Evolutionary conservation across 2,113 vertebrate species (phyloP), one percentile per base, ranked within the genome.

Genomic region (Garra rufa): DNA sequence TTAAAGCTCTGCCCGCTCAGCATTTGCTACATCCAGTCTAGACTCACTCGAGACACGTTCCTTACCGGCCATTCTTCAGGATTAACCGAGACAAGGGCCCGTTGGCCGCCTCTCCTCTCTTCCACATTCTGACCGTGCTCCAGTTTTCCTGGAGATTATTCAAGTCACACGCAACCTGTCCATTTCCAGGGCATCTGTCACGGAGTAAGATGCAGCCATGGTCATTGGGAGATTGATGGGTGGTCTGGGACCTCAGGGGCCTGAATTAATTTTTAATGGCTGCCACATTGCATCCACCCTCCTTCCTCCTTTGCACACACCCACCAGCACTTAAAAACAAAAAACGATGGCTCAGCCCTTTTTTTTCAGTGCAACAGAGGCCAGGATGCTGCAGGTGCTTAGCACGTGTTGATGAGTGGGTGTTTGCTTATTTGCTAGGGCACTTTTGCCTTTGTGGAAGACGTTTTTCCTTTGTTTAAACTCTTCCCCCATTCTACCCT

Each of bases 401-500:
- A 48, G 52, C 84, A 88, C 67, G 34, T 87, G 86, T 59, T 81
- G 82, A 57, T 26, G 67, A 19, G 61, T 70, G 50, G 52, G 55
- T 59, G 50, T 78, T 43, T 38, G 43, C 11, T 76, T 79, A 30
- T 80, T 63, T 76, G 52, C 57, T 7, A 52, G 79, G 46, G 78
- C 57, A 50, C 55, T 55, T 80, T 57, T 76, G 67, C 6, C 10
- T 43, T 69, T 89, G 82, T 87, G 87, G 88, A 87, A 26, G 70
- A 24, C 21, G 48, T 2, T 44, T 63, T 87, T 73, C 41, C n/a
- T 74, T 61, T 81, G 76, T 70, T 52, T 41, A 8, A 67, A 83
- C 6, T 4, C 41, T 1, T n/a, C 43, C 92, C 92, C 93, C 94
- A 92, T 97, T n/a, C 30, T 96, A 98, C 96, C 98, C 96, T 97